phyloP scores from a whole-genome alignment of 2,888 invertebrate species.

The Euzophera pinguis region DNA sequence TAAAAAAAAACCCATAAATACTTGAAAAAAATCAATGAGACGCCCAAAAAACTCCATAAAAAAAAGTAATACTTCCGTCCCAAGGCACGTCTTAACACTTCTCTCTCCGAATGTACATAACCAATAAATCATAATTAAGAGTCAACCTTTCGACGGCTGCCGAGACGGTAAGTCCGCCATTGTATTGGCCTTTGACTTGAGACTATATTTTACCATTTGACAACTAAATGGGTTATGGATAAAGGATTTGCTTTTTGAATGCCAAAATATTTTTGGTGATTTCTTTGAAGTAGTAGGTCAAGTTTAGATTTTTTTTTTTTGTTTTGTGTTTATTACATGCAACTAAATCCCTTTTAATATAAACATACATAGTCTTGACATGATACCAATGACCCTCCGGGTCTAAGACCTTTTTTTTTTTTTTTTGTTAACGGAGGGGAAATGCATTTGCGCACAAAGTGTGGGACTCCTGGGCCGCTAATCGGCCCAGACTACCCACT shows the following conservation, averaged over 20 bases:
- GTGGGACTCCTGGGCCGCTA: too few relatives aligned
- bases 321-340: too few relatives aligned
- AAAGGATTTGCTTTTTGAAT: neutral
- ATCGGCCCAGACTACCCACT: too few relatives aligned
- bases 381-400: too few relatives aligned
- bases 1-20: too few relatives aligned
- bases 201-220: slow-evolving; percentile 40
- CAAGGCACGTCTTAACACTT: neutral
- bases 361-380: too few relatives aligned
- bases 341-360: too few relatives aligned
- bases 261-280: slow-evolving; percentile 14
- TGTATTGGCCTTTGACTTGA: slow-evolving; percentile 42
- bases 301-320: too few relatives aligned
- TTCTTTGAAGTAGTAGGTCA: neutral
- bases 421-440: too few relatives aligned
- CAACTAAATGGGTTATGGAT: slow-evolving; percentile 5
- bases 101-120: neutral
- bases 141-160: slow-evolving; percentile 66
- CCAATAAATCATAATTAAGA: slow-evolving; percentile 72
- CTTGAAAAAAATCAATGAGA: neutral
- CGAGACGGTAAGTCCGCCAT: slow-evolving; percentile 53
- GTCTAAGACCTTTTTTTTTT: too few relatives aligned
- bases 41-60: neutral
- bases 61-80: slow-evolving; percentile 5
- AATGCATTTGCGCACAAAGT: too few relatives aligned